Evolutionary conservation across 2,888 invertebrate species (phyloP).

Genomic region (Pachydiplax longipennis): DNA sequence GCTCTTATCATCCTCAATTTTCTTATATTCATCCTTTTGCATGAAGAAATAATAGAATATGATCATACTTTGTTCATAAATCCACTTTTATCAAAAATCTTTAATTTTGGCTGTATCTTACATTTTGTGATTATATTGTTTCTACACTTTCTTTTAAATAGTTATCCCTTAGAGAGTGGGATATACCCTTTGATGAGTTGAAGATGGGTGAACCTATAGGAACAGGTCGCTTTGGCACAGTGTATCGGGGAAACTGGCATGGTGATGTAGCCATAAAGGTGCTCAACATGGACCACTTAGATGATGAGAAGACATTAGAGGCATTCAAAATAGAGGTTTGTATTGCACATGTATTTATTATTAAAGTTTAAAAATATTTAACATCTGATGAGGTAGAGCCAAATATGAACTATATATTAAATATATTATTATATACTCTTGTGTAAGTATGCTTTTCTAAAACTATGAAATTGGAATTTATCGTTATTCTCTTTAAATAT

Average conservation of each 20-base stretch:
- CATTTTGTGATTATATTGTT: conserved; percentile 23
- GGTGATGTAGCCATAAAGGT: conserved; percentile 97
- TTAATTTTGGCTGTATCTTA: conserved; percentile 46
- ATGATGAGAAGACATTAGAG: conserved; percentile 84
- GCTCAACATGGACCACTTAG: conserved; percentile 88
- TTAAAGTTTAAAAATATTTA: no score
- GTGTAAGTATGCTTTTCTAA: no score
- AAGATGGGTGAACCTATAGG: conserved; percentile 88
- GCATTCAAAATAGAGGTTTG: conserved; percentile 91
- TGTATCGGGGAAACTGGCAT: conserved; percentile 96
- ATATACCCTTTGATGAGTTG: conserved; percentile 96
- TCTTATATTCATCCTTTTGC: no score
- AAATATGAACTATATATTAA: no score
- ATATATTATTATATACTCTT: no score
- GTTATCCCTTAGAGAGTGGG: conserved; percentile 95
- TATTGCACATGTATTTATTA: conserved; percentile 46
- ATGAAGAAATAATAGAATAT: no score
- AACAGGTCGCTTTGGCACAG: conserved; percentile 91
- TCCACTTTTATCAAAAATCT: no score
- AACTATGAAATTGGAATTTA: no score
- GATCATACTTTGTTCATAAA: no score
- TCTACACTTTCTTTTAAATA: conserved; percentile 56
- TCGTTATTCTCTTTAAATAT: no score
- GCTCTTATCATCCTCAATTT: no score
- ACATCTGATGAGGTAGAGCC: no score